Evolutionary conservation across 2,888 invertebrate genomes (phyloP), one percentile per base, ranked within the genome.

Genomic region (Stenoptilia bipunctidactyla): DNA sequence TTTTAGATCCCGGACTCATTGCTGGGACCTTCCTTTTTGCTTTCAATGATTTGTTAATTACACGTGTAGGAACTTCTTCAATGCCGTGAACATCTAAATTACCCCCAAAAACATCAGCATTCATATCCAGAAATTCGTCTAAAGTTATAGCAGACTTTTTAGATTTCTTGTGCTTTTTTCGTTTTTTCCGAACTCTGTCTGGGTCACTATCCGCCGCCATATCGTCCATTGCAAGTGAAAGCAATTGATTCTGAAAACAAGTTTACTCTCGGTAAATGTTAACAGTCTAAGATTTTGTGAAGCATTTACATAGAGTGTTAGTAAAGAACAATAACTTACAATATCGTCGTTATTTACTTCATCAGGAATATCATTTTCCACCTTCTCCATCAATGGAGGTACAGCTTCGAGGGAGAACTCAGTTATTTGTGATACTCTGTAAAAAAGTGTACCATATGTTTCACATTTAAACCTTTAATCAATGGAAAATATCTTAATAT

Each of bases 71-170:
- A n/a, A 83, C 66, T 61, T 82, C 83, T 53, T 79, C 80, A 44
- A 80, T 61, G 2, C 83, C 83, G 47, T 83, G 74, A 46, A 80
- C 66, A 52, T 82, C 73, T 40, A 82, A 50, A 14, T 66, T 79
- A 55, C 83, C 80, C 20, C 82, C 82, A 56, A 85, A 85, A 1
- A 85, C 76, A 51, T 84, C 83, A 49, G 70, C 67, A 48, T 85
- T 83, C 84, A 84, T 84, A 50, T 70, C 82, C 14, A 85, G 50
- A 44, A 85, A 85, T 46, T 85, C 79, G 50, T 83, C 77, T 10
- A 85, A 62, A 12, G 84, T 82, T 44, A 85, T 84, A 8, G 83
- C 68, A 1, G 69, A 43, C 45, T 80, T 82, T 49, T 82, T 83
- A 0, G 79, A 72, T 48, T 79, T 80, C 51, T 79, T 82, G 44